A percentile compares a stretch with the other conserved stretches of the same genome.
These are phyloP conservation scores for Drosophila koepferae DNA, from an alignment of 2,888 invertebrate genomes.

Conservation along the genomic window DNA sequence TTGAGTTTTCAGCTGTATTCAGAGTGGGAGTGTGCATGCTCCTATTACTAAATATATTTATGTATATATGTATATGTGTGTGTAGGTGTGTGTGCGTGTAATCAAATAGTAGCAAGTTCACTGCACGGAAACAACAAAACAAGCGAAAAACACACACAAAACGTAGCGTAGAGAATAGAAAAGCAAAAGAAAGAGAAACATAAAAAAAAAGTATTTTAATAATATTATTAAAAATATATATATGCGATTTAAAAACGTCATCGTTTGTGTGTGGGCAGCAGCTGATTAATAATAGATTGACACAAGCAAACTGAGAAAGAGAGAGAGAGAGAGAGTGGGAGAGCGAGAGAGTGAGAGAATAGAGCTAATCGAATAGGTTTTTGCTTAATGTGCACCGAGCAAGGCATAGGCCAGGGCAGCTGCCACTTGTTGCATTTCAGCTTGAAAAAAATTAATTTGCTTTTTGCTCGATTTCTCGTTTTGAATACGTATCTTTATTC, in stretches of 20 bases:
- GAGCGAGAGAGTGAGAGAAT: background rate
- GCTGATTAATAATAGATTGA: constrained; percentile 58
- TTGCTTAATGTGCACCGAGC: background rate
- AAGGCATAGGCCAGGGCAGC: constrained; percentile 2
- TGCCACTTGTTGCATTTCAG: constrained; percentile 31
- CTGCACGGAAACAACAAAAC: constrained; percentile 67
- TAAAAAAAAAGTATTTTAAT: constrained; percentile 47
- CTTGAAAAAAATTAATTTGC: constrained; percentile 18
- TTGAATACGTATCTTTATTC: constrained; percentile 9
- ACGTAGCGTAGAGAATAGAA: constrained; percentile 29
- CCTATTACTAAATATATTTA: constrained; percentile 13
- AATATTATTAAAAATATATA: constrained; percentile 17
- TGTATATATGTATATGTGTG: constrained; percentile 22
- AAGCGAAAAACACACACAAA: constrained; percentile 4
- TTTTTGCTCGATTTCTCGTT: constrained; percentile 29
- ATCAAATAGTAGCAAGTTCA: constrained; percentile 73
- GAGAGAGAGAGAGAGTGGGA: background rate
- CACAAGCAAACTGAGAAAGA: background rate
- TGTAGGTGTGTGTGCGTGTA: constrained; percentile 35
- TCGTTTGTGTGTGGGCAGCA: constrained; percentile 39
- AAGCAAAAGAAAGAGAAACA: constrained; percentile 27
- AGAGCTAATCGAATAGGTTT: background rate
- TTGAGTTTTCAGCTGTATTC: background rate
- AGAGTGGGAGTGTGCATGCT: constrained; percentile 1
- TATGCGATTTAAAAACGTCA: constrained; percentile 56